Conservation (phyloP, 2,113 vertebrate species). For the Tenebrosternarchus preto region DNA sequence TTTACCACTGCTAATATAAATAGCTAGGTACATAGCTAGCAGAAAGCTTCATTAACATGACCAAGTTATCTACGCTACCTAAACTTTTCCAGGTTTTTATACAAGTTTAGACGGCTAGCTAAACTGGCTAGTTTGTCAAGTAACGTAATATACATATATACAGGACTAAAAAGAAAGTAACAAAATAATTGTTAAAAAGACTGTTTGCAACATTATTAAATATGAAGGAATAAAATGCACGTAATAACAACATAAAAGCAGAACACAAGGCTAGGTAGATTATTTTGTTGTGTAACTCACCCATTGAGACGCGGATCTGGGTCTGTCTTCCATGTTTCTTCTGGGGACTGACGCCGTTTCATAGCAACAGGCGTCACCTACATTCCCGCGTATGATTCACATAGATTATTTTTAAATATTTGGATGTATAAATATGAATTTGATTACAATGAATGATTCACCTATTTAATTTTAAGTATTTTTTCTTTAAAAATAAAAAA, state of each 20-base stretch:
- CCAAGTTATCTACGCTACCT: too few relatives aligned
- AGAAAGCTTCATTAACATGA: too few relatives aligned
- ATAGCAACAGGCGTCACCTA: slow-evolving; percentile 39
- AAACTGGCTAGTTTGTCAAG: too few relatives aligned
- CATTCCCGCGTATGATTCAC: background rate
- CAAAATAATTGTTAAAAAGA: background rate
- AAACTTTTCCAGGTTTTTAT: too few relatives aligned
- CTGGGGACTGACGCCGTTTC: slow-evolving; percentile 54
- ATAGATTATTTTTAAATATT: background rate
- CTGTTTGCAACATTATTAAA: background rate
- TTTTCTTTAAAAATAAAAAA: too few relatives aligned
- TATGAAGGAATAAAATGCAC: background rate
- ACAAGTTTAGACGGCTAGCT: too few relatives aligned
- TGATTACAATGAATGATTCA: too few relatives aligned
- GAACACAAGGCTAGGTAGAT: background rate
- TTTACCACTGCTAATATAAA: background rate
- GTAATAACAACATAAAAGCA: background rate
- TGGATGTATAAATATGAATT: background rate
- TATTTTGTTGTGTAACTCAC: slow-evolving; percentile 32
- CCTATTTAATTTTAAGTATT: too few relatives aligned
- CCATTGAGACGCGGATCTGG: slow-evolving; percentile 18
- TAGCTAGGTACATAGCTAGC: too few relatives aligned
- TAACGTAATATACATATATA: too few relatives aligned
- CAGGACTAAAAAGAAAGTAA: too few relatives aligned
- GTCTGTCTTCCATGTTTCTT: slow-evolving; percentile 63